Conservation (phyloP, 2,888 invertebrate species). For the Synanthedon andrenaeformis region DNA sequence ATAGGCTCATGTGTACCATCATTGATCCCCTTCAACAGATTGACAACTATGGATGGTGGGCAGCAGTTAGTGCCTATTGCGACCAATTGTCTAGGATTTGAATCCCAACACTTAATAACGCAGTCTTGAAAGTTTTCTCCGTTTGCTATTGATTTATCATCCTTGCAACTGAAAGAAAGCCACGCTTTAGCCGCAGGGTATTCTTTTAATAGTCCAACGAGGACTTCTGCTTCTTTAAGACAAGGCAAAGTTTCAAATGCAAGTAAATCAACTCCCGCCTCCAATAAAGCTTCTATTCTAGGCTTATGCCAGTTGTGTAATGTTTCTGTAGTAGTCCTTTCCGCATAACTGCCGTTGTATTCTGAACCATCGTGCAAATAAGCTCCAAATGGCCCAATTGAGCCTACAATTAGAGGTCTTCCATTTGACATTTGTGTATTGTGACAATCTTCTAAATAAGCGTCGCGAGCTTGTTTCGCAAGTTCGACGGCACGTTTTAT, state of each 20-base stretch:
- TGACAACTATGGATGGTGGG: constrained; percentile 39
- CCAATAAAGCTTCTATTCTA: constrained; percentile 79
- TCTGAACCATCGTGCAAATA: constrained; percentile 90
- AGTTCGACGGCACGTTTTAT: constrained; percentile 79
- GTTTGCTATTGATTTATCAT: constrained; percentile 71
- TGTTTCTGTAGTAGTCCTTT: constrained; percentile 67
- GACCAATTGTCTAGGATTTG: constrained; percentile 74
- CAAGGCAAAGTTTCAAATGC: constrained; percentile 94
- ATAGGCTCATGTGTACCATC: constrained; percentile 39
- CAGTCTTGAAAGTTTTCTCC: constrained; percentile 81
- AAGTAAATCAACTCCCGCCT: constrained; percentile 85
- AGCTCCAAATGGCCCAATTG: constrained; percentile 93
- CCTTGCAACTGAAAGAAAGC: constrained; percentile 87
- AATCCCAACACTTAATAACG: constrained; percentile 74
- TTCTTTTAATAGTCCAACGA: constrained; percentile 81
- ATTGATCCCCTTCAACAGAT: constrained; percentile 40
- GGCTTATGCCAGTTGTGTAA: constrained; percentile 87
- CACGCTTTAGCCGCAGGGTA: constrained; percentile 85
- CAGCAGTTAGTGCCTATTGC: constrained; percentile 92
- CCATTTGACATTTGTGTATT: constrained; percentile 10
- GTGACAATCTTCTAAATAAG: constrained; percentile 61
- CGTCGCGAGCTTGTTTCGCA: constrained; percentile 77
- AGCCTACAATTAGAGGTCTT: constrained; percentile 80
- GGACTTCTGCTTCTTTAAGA: constrained; percentile 81
- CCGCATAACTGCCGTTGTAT: constrained; percentile 84